Conservation (phyloP, 2,888 invertebrate species). For the Pristionchus exspectatus region DNA sequence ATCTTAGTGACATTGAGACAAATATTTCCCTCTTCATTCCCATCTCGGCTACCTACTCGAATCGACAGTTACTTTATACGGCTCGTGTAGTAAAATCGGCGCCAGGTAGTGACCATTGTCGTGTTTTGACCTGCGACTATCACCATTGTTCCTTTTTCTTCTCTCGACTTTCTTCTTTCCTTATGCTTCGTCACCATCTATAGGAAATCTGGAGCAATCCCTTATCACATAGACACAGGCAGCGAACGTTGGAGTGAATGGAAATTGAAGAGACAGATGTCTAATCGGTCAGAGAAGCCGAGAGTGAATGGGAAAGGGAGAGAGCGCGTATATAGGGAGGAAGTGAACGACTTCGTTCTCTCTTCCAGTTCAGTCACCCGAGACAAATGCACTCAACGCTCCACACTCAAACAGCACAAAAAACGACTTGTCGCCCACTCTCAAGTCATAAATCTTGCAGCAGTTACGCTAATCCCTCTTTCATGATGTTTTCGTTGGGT, state of each 20-base stretch:
- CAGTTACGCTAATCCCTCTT: neutral
- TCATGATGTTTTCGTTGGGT: too few species aligned
- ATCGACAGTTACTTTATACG: neutral
- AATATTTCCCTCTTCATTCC: neutral
- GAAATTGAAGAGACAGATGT: too few species aligned
- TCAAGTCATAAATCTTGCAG: neutral
- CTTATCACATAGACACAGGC: too few species aligned
- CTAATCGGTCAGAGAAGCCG: too few species aligned
- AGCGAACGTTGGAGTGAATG: too few species aligned
- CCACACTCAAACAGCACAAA: neutral
- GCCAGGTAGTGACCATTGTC: neutral
- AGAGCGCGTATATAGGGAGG: neutral
- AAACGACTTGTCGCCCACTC: neutral
- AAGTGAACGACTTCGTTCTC: neutral
- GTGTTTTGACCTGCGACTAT: conserved; percentile 1
- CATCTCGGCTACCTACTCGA: neutral
- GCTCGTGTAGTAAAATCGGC: neutral
- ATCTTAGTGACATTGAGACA: neutral
- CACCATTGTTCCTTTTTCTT: neutral
- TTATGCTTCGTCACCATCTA: neutral
- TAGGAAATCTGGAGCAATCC: too few species aligned
- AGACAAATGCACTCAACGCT: conserved; percentile 1
- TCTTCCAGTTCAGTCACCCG: neutral
- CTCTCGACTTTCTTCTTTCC: neutral
- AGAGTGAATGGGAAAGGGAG: too few species aligned